A percentile compares a stretch with the other conserved stretches of the same genome.
phyloP scores from a whole-genome alignment of 2,797 vertebrate genomes.

The Pteronotus mesoamericanus region DNA sequence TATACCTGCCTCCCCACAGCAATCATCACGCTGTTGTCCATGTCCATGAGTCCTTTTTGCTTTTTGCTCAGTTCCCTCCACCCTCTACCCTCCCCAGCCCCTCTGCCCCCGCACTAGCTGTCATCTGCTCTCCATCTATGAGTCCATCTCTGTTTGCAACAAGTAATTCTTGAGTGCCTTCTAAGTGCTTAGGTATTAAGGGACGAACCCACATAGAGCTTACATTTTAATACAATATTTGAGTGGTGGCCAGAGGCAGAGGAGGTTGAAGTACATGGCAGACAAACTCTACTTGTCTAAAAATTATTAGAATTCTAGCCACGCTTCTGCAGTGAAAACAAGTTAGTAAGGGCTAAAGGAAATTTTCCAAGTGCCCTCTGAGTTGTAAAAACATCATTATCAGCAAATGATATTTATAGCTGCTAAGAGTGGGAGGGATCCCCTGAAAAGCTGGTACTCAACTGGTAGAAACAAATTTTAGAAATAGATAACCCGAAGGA shows the following conservation, averaged over 20 bases:
- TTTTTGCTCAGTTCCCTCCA: no score
- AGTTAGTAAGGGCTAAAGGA: not conserved
- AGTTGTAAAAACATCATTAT: not conserved
- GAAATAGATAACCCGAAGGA: slow-evolving; percentile 20
- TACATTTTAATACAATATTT: not conserved
- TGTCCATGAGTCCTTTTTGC: no score
- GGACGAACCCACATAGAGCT: not conserved
- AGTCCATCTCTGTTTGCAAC: not conserved
- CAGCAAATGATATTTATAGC: not conserved
- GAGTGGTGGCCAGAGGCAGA: not conserved
- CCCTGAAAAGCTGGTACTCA: not conserved
- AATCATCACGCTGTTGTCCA: no score
- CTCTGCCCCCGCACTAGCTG: no score
- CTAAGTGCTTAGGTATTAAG: not conserved
- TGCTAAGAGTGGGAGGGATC: not conserved
- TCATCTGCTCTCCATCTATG: no score
- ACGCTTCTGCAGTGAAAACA: not conserved
- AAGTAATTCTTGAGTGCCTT: not conserved
- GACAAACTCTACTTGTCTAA: not conserved
- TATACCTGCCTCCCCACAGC: no score
- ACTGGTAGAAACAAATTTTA: not conserved
- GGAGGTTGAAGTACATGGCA: not conserved
- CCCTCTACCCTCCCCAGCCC: no score
- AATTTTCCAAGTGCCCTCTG: not conserved
- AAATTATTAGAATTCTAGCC: not conserved